Evolutionary conservation across 2,888 invertebrate genomes (phyloP).

Genomic region (Automeris io): DNA sequence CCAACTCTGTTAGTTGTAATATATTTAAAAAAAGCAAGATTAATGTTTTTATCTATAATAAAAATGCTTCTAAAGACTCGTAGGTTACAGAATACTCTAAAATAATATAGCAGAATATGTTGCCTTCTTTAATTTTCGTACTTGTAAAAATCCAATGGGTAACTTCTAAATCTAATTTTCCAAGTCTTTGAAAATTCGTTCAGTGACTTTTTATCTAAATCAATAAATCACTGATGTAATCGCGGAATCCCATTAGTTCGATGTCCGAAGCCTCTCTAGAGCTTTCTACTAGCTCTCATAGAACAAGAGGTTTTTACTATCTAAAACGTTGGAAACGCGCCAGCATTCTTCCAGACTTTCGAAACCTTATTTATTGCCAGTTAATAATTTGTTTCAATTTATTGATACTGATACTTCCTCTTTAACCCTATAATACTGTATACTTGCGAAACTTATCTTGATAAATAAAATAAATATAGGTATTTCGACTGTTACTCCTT

Average conservation of each 20-base stretch:
- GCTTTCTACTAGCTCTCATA: slow-evolving; percentile 24
- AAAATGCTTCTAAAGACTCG: too few species aligned
- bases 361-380: slow-evolving; percentile 60
- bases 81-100: too few species aligned
- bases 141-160: too few species aligned
- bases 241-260: slow-evolving; percentile 44
- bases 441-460: too few species aligned
- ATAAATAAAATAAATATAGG: too few species aligned
- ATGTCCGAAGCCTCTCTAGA: slow-evolving; percentile 40
- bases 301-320: slow-evolving; percentile 47
- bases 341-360: slow-evolving; percentile 47
- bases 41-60: too few species aligned
- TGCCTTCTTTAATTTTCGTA: too few species aligned
- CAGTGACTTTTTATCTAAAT: slow-evolving; percentile 15
- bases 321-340: slow-evolving; percentile 59
- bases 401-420: slow-evolving; percentile 16
- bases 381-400: slow-evolving; percentile 69
- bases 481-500: too few species aligned
- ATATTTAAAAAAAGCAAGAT: too few species aligned
- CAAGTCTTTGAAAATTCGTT: slow-evolving; percentile 17
- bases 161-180: slow-evolving; percentile 11
- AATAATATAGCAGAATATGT: too few species aligned
- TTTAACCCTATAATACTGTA: too few species aligned
- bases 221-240: slow-evolving; percentile 35
- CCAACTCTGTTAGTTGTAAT: too few species aligned